Base-by-base conservation (phyloP, 2,888 invertebrate genomes). In the Drosophila kambysellisi region DNA sequence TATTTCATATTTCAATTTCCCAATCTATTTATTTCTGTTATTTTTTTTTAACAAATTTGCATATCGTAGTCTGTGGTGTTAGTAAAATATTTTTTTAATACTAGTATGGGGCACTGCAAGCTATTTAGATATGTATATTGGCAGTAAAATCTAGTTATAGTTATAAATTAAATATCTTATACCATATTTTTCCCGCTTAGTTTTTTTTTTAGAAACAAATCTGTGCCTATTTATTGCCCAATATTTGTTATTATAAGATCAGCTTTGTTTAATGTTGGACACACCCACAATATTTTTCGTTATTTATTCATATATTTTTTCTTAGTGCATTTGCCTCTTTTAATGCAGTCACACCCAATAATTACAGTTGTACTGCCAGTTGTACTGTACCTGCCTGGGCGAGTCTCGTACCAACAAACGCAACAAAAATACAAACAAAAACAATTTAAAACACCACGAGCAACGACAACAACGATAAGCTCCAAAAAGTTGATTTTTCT, bases 261-360 rank as follows among this genome's bases (percentile, higher is more conserved):
- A 20, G 39, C 46, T 58, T 57, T 57, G 33, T 50, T 32, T 60
- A 64, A 64, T 64, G 60, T 67, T 61, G 48, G 54, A 48, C 75
- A 70, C 37, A 57, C n/a, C 33, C 29, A 43, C 54, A 41, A 70
- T 50, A 67, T 59, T 33, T 43, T n/a, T 56, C 29, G 3, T 35
- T 37, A n/a, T 51, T 43, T 29, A 50, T 53, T 17, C 29, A 60
- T 17, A 57, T 51, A 11, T 43, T 62, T 41, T 25, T 64, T 9
- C 25, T 30, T 50, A 3, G 43, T 63, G 43, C 48, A 46, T 69
- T 60, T 37, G 50, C 48, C 32, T 59, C 70, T 76, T 76, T 79
- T 81, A 81, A 74, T 79, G 81, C 79, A 81, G 70, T 81, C 63
- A 74, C 67, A 57, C 67, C 77, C 65, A 65, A 75, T 83, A 83